Conservation (phyloP, 2,888 invertebrate genomes). For the Seladonia tumulorum region DNA sequence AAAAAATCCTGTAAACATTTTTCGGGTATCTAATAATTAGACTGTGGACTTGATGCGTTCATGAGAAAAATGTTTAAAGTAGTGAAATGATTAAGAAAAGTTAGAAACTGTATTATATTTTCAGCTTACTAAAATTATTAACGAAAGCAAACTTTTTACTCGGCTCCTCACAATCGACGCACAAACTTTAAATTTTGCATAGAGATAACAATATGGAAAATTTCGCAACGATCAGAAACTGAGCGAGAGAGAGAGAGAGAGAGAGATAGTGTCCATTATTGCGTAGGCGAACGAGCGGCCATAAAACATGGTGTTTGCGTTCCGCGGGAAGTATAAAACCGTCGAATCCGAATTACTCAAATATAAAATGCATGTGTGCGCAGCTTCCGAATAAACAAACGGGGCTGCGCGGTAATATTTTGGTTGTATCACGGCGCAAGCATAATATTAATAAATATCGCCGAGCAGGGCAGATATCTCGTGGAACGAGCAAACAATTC, state of each 20-base stretch:
- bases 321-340: background rate
- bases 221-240: background rate
- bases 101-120: too few species aligned
- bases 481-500: background rate
- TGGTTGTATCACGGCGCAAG: background rate
- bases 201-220: background rate
- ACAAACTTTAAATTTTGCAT: too few species aligned
- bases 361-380: background rate
- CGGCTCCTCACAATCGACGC: too few species aligned
- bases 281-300: background rate
- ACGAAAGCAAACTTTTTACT: too few species aligned
- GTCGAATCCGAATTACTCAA: background rate
- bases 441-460: constrained; percentile 7
- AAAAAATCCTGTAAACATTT: too few species aligned
- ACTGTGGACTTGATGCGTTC: too few species aligned
- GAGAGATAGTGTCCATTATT: background rate
- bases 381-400: background rate
- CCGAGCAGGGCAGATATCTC: background rate
- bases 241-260: too few species aligned
- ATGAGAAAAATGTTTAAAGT: too few species aligned
- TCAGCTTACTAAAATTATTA: too few species aligned
- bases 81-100: too few species aligned
- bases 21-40: too few species aligned
- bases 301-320: background rate
- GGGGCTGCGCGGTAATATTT: background rate